Evolutionary conservation across 1,140 invertebrate species (phyloP).

Genomic region (Drosophila rhopaloa): DNA sequence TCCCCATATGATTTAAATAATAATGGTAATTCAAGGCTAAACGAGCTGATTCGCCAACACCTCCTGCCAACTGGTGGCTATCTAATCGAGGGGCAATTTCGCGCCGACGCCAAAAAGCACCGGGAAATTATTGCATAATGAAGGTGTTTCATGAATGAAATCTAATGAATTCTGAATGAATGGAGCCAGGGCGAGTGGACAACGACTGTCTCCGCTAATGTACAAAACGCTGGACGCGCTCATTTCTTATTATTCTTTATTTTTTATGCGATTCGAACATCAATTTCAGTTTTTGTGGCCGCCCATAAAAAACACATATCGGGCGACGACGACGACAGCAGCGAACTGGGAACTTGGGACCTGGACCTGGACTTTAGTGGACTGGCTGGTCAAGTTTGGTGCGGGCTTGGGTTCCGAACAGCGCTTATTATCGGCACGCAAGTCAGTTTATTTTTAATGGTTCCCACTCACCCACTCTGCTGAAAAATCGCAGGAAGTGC

Average conservation of each 20-base stretch:
- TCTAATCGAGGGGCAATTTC: slow-evolving; percentile 80
- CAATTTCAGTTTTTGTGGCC: slow-evolving; percentile 83
- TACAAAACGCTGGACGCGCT: slow-evolving; percentile 79
- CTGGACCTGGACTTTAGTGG: slow-evolving; percentile 6
- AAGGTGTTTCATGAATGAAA: slow-evolving; percentile 84
- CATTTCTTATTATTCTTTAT: slow-evolving; percentile 82
- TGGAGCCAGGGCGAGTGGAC: slow-evolving; percentile 22
- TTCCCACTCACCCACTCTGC: slow-evolving; percentile 80
- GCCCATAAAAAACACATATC: slow-evolving; percentile 83
- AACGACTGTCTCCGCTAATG: slow-evolving; percentile 56
- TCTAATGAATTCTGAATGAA: slow-evolving; percentile 84
- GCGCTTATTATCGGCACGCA: slow-evolving; percentile 83
- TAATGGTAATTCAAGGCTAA: slow-evolving; percentile 79
- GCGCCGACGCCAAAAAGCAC: slow-evolving; percentile 31
- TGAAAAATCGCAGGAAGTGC: slow-evolving; percentile 53
- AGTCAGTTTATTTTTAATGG: slow-evolving; percentile 84
- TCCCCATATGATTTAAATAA: slow-evolving; percentile 69
- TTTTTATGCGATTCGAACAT: slow-evolving; percentile 81
- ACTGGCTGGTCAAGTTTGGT: slow-evolving; percentile 21
- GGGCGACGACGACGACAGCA: slow-evolving; percentile 24
- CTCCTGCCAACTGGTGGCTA: slow-evolving; percentile 59
- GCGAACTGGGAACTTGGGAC: slow-evolving; percentile 27
- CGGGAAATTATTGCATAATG: slow-evolving; percentile 73
- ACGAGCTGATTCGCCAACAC: slow-evolving; percentile 77
- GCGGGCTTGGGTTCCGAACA: slow-evolving; percentile 16